phyloP scores from a whole-genome alignment of 2,888 invertebrate species.

The Agrenia bidenticulata region DNA sequence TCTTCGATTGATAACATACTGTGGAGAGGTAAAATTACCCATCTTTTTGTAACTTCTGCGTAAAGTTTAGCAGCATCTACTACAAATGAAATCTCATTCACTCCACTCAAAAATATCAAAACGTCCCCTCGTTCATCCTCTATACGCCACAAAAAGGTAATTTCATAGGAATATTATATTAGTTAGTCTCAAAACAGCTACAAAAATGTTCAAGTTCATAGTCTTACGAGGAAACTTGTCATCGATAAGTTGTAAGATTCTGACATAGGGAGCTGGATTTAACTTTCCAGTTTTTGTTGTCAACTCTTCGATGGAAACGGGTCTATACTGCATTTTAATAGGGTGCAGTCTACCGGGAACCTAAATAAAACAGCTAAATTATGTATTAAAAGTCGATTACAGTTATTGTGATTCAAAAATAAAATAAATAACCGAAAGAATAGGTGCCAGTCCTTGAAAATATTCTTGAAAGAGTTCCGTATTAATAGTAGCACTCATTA shows the following conservation, averaged over 20 bases:
- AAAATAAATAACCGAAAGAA: conserved; percentile 76
- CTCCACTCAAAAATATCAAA: conserved; percentile 90
- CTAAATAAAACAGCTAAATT: conserved; percentile 56
- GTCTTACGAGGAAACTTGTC: conserved; percentile 74
- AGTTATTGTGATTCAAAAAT: neutral
- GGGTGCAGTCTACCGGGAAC: conserved; percentile 94
- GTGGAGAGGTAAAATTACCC: conserved; percentile 92
- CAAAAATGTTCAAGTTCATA: conserved; percentile 4
- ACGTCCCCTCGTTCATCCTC: conserved; percentile 87
- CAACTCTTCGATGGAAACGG: conserved; percentile 65
- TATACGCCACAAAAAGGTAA: conserved; percentile 55
- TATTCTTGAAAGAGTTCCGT: conserved; percentile 88
- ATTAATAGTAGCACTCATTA: conserved; percentile 99
- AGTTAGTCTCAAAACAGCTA: neutral
- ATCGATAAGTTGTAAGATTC: conserved; percentile 89
- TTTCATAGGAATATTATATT: neutral
- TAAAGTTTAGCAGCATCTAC: conserved; percentile 84
- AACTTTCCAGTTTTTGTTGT: conserved; percentile 69
- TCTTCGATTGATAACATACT: conserved; percentile 88
- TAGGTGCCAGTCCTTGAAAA: conserved; percentile 78
- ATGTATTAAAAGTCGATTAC: neutral
- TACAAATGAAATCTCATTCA: conserved; percentile 85
- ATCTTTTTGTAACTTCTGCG: conserved; percentile 70
- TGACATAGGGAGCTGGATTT: conserved; percentile 90
- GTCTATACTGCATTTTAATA: conserved; percentile 84